Evolutionary conservation across 2,797 vertebrate species (phyloP).

Genomic region (Chelmon rostratus): DNA sequence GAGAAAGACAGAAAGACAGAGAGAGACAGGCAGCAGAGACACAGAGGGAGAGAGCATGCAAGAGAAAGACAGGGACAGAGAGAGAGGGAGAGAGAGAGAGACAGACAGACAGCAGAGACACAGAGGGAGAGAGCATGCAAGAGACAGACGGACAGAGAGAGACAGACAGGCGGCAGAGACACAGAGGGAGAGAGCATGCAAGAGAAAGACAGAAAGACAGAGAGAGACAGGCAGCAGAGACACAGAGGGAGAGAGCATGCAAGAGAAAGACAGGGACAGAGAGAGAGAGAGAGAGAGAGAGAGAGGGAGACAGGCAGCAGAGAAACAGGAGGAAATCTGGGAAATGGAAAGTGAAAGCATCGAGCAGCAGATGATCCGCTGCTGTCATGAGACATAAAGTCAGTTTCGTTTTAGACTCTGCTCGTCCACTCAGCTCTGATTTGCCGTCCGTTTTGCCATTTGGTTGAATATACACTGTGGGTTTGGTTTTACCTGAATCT

Average conservation of each 20-base stretch:
- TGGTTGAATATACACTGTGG: background rate
- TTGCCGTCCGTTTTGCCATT: background rate
- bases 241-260: conserved; percentile 22
- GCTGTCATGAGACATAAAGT: conserved; percentile 7
- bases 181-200: too few relatives aligned
- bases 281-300: conserved; percentile 1
- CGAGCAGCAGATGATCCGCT: conserved; percentile 25
- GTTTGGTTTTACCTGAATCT: background rate
- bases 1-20: background rate
- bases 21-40: conserved; percentile 5
- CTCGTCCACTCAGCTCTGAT: background rate
- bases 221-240: background rate
- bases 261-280: background rate
- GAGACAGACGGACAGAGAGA: background rate
- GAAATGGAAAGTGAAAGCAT: conserved; percentile 75
- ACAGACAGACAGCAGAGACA: background rate
- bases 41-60: too few relatives aligned
- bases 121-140: background rate
- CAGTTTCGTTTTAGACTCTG: background rate
- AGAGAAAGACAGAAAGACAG: too few relatives aligned
- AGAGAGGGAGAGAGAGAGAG: too few relatives aligned
- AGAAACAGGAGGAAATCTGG: conserved; percentile 21
- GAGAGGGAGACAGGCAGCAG: background rate
- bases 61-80: too few relatives aligned
- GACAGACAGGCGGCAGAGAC: conserved; percentile 7